Evolutionary conservation across 2,888 invertebrate genomes (phyloP).

Genomic region (Orchesella flavescens): DNA sequence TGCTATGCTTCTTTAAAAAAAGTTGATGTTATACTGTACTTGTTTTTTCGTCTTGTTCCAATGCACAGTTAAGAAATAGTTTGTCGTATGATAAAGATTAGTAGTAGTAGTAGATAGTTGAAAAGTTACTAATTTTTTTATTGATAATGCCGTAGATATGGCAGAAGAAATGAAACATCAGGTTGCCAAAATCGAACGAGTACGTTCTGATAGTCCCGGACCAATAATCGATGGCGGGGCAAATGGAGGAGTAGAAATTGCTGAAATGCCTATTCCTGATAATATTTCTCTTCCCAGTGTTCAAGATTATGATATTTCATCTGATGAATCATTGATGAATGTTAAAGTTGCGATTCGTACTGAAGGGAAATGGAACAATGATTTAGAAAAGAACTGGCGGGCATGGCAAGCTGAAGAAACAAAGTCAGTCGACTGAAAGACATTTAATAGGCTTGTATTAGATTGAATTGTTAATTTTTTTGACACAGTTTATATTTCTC

Average conservation of each 20-base stretch:
- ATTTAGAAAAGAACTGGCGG: constrained; percentile 54
- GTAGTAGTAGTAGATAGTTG: background rate
- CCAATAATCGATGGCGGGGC: constrained; percentile 50
- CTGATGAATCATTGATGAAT: constrained; percentile 47
- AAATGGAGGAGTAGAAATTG: constrained; percentile 24
- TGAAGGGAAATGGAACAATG: constrained; percentile 39
- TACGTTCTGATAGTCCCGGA: constrained; percentile 53
- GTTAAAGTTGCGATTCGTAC: constrained; percentile 51
- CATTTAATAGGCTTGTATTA: background rate
- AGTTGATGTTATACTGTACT: background rate
- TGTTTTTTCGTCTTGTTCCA: constrained; percentile 34
- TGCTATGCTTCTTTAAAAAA: background rate
- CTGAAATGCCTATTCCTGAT: constrained; percentile 52
- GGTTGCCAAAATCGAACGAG: constrained; percentile 39
- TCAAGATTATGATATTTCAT: constrained; percentile 55
- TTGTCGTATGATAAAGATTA: too few species aligned
- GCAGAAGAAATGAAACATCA: constrained; percentile 3
- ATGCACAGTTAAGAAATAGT: background rate
- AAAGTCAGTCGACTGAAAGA: constrained; percentile 31
- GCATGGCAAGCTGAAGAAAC: constrained; percentile 49
- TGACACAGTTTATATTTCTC: background rate
- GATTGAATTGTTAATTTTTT: background rate
- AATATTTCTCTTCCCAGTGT: constrained; percentile 51
- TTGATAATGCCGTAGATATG: constrained; percentile 2
- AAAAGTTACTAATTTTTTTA: background rate